Base-by-base conservation (phyloP, 2,888 invertebrate species). In the Eudemis profundana region DNA sequence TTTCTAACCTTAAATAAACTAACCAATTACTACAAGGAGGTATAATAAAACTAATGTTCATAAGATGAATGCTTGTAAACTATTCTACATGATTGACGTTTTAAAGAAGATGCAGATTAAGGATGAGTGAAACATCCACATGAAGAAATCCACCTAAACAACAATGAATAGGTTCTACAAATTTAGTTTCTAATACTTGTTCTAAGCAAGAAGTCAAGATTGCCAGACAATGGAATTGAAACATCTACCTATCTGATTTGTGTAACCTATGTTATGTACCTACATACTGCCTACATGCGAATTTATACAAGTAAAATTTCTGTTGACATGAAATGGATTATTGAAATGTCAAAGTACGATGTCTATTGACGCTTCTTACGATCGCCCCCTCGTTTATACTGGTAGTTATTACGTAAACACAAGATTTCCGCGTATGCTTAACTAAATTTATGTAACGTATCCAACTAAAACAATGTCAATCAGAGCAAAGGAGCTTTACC, bases 401-500 rank as follows among this genome's bases (percentile, higher is more conserved):
- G 76, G 68, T 78, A 78, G 78, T 78, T 84, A 87, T 92, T 92
- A 92, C 91, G 91, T 92, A 92, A 92, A 92, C 87, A 87, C 76
- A 85, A 82, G 78, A 86, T 81, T 83, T 83, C 74, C 73, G 73
- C 76, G 76, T 76, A 73, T 78, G 78, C 68, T 75, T 53, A 68
- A 71, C 66, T 73, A 76, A 75, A 77, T 81, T 77, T 74, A 74
- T 73, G 66, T 78, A 78, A 79, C 70, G 63, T 70, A 73, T 71
- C 73, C 72, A 72, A 71, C 74, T 77, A 80, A 65, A 73, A 68
- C 61, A 63, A 59, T 53, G 38, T 38, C 62, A 57, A 67, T 66
- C 38, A 64, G 49, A 57, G 60, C 44, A 63, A 64, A 70, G 38
- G 73, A 73, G 73, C 74, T 79, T 85, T 91, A 92, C 91, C 91